Evolutionary conservation across 2,113 vertebrate genomes (phyloP).

Genomic region (Strix uralensis): DNA sequence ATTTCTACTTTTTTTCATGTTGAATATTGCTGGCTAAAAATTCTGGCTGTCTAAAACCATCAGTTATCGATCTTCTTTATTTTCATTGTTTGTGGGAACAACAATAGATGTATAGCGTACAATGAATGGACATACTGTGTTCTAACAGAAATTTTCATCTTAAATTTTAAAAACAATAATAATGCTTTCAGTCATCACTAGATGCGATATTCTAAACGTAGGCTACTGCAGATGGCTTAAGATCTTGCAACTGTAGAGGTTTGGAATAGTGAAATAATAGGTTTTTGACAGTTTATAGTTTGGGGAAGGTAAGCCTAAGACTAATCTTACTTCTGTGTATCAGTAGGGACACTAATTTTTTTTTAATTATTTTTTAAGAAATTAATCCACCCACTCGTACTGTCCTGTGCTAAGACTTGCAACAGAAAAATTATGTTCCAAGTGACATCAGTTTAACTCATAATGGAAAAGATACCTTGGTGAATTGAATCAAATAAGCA

Average conservation of each 20-base stretch:
- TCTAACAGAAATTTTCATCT: neutral
- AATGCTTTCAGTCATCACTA: neutral
- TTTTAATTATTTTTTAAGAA: neutral
- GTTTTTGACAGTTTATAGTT: neutral
- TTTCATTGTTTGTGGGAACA: neutral
- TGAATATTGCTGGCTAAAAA: neutral
- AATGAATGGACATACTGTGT: neutral
- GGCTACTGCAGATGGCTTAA: neutral
- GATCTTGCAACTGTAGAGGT: neutral
- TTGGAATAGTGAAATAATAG: neutral
- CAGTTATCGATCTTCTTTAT: neutral
- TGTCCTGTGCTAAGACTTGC: neutral
- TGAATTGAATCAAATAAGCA: neutral
- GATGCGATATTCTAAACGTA: fast-evolving
- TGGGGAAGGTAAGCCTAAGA: neutral
- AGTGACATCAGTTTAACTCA: neutral
- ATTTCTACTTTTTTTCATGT: neutral
- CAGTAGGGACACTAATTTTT: neutral
- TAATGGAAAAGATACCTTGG: neutral
- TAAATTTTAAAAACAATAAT: neutral
- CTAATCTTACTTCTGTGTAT: neutral
- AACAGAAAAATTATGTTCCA: neutral
- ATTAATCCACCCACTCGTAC: neutral
- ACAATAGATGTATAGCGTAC: neutral
- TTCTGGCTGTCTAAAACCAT: neutral